These are phyloP conservation scores for Drosophila ustulata DNA, from an alignment of 2,888 invertebrate species.

Conservation along the genomic window DNA sequence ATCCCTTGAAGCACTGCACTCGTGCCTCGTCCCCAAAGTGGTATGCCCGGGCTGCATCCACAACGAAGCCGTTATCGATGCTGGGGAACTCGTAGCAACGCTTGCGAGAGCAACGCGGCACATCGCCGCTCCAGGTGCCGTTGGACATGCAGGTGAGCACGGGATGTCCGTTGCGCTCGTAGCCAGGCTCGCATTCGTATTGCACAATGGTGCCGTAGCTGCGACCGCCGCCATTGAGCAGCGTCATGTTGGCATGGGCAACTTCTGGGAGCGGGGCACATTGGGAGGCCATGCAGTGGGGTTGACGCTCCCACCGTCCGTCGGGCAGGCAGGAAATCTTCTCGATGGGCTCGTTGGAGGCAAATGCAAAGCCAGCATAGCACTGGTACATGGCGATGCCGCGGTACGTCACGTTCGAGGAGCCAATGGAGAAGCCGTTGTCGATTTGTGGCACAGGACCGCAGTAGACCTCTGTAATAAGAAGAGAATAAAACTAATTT, in stretches of 20 bases:
- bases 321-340: conserved; percentile 95
- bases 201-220: conserved; percentile 97
- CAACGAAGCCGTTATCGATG: conserved; percentile 94
- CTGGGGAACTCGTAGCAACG: conserved; percentile 88
- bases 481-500: background rate
- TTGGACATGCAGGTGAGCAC: conserved; percentile 97
- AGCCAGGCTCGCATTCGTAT: conserved; percentile 96
- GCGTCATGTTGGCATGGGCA: conserved; percentile 93
- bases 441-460: conserved; percentile 99
- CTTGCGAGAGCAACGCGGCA: conserved; percentile 92
- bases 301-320: conserved; percentile 96
- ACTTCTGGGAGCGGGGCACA: conserved; percentile 95
- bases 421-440: conserved; percentile 98
- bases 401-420: conserved; percentile 97
- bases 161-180: conserved; percentile 94
- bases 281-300: conserved; percentile 96
- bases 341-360: conserved; percentile 94
- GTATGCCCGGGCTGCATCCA: conserved; percentile 91
- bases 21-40: conserved; percentile 95
- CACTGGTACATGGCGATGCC: conserved; percentile 98
- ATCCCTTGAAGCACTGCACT: conserved; percentile 96
- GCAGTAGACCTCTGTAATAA: conserved; percentile 92
- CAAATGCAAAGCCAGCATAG: conserved; percentile 97
- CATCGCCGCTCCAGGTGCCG: conserved; percentile 97
- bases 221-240: conserved; percentile 95